Conservation (phyloP, 1,140 invertebrate genomes). For the Zophobas atratus region DNA sequence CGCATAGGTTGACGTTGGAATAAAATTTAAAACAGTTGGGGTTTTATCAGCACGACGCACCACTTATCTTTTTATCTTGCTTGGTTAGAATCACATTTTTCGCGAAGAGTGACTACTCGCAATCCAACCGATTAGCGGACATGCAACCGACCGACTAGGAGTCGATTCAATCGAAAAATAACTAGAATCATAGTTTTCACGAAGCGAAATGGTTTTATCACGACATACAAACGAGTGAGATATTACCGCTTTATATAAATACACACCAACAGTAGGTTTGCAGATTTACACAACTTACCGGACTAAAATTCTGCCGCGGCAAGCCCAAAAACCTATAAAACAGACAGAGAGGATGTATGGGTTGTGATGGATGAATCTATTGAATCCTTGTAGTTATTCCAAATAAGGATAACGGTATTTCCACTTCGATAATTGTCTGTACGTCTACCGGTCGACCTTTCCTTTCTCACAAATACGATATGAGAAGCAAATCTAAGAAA, state of each 20-base stretch:
- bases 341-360: slow-evolving; percentile 13
- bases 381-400: slow-evolving; percentile 10
- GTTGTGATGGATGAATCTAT: neutral
- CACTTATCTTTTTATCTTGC: slow-evolving; percentile 1
- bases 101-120: neutral
- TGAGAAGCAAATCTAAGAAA: slow-evolving; percentile 9
- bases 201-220: slow-evolving; percentile 16
- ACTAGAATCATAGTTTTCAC: slow-evolving; percentile 20
- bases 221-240: slow-evolving; percentile 1
- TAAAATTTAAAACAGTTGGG: neutral
- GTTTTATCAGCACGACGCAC: slow-evolving; percentile 5
- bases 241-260: slow-evolving; percentile 42
- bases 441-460: slow-evolving; percentile 36
- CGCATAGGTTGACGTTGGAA: slow-evolving; percentile 15
- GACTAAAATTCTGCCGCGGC: slow-evolving; percentile 6
- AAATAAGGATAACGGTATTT: slow-evolving; percentile 39
- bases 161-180: slow-evolving; percentile 33
- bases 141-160: slow-evolving; percentile 30
- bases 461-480: slow-evolving; percentile 11
- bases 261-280: slow-evolving; percentile 22
- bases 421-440: slow-evolving; percentile 4
- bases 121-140: slow-evolving; percentile 11
- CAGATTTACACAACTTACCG: slow-evolving; percentile 33
- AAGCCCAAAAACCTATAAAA: slow-evolving; percentile 33
- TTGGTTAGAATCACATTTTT: neutral